Conservation (phyloP, 92 coral and sea anemone species). For the Pocillopora grandis region DNA sequence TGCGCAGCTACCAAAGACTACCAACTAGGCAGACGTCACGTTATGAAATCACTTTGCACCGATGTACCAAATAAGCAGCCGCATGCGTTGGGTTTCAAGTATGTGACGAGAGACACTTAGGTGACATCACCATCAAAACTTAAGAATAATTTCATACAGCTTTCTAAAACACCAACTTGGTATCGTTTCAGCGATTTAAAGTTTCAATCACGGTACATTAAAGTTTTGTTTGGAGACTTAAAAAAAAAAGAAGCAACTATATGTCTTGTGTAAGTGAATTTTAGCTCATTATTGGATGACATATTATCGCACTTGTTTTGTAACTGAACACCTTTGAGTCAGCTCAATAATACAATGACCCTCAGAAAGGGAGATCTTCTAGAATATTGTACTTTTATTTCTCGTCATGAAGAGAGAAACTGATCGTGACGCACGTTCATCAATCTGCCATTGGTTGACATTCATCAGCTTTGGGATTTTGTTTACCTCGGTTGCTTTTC, state of each 20-base stretch:
- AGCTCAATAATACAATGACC: conserved; percentile 9
- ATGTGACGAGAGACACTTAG: too few relatives aligned
- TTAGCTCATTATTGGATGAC: background rate
- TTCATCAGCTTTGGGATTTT: conserved; percentile 40
- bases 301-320: conserved; percentile 6
- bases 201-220: too few relatives aligned
- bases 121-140: too few relatives aligned
- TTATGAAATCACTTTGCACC: too few relatives aligned
- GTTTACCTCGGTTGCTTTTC: conserved; percentile 36
- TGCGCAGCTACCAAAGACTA: too few relatives aligned
- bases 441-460: conserved; percentile 45
- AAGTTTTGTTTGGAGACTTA: background rate
- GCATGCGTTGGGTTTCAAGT: too few relatives aligned
- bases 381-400: background rate
- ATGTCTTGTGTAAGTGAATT: background rate
- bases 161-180: too few relatives aligned
- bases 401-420: conserved; percentile 21
- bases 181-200: too few relatives aligned
- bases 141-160: too few relatives aligned
- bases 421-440: background rate
- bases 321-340: conserved; percentile 22
- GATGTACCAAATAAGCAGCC: too few relatives aligned
- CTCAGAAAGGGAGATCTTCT: background rate
- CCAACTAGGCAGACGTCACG: too few relatives aligned
- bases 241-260: background rate